Percentiles rank a stretch among this genome's conserved stretches.
These are phyloP conservation scores for Mustela nigripes DNA, from an alignment of 2,113 vertebrate species.

Conservation along the genomic window DNA sequence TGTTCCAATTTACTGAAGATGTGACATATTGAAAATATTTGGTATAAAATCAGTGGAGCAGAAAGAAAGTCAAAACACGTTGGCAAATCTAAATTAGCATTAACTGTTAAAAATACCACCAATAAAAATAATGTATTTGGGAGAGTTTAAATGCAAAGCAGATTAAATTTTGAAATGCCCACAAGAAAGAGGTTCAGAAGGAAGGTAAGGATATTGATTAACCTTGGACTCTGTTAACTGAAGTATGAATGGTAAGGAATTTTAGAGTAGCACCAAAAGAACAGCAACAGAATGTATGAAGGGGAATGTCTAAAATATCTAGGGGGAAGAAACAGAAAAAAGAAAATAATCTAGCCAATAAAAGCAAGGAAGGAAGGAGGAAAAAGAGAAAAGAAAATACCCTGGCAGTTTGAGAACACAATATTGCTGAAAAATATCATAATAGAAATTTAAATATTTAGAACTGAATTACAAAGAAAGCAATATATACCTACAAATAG, in stretches of 20 bases:
- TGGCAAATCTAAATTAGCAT: not conserved
- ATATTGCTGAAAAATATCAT: not conserved
- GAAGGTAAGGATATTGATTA: not conserved
- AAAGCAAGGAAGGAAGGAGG: not conserved
- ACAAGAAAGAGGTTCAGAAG: slow-evolving; percentile 21
- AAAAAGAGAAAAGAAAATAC: not conserved
- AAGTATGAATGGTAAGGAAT: not conserved
- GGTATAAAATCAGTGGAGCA: not conserved
- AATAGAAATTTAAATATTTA: slow-evolving; percentile 7
- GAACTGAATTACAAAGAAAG: not conserved
- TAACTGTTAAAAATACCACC: not conserved
- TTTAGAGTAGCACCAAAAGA: not conserved
- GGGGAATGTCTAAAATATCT: not conserved
- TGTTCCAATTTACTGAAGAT: not conserved
- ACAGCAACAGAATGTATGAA: not conserved
- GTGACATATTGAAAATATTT: not conserved
- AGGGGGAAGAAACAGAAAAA: not conserved
- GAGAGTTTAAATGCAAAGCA: not conserved
- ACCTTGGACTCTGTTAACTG: not conserved
- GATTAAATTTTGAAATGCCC: not conserved
- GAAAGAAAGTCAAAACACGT: not conserved
- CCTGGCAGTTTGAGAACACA: not conserved
- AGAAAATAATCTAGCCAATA: not conserved
- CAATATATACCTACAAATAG: not conserved
- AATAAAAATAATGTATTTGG: not conserved